A percentile compares a stretch with the other conserved stretches of the same genome.
phyloP scores from a whole-genome alignment of 37 sponge, comb jelly and placozoan species.

The Oscarella lobularis region DNA sequence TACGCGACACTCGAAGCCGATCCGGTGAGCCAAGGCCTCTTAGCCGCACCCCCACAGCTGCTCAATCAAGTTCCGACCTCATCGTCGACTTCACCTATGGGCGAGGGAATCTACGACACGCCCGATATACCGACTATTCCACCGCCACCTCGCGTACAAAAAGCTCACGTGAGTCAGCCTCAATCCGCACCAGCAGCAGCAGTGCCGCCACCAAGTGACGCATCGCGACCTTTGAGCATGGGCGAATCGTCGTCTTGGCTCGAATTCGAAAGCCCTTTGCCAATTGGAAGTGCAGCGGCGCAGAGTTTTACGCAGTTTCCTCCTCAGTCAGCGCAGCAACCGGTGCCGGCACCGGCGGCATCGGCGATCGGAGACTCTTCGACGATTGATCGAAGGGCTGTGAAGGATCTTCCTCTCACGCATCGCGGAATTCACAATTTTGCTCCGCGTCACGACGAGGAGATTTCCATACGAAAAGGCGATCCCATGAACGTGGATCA shows the following conservation, averaged over 20 bases:
- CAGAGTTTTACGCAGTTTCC: neutral
- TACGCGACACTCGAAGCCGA: neutral
- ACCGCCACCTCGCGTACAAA: neutral
- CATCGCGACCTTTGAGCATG: no score
- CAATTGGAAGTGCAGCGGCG: neutral
- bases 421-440: neutral
- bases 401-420: neutral
- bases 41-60: no score
- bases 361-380: no score
- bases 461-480: neutral
- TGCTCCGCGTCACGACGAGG: neutral
- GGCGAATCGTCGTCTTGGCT: neutral
- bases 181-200: neutral
- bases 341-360: neutral
- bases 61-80: no score
- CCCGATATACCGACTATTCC: neutral
- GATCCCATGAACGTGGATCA: neutral
- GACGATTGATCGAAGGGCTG: no score
- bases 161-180: neutral
- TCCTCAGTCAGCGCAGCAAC: neutral
- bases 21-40: no score
- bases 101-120: neutral
- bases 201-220: no score
- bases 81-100: no score
- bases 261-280: neutral